A percentile compares a stretch with the other conserved stretches of the same genome.
phyloP scores from a whole-genome alignment of 1,140 invertebrate genomes.

The Metaphire vulgaris region DNA sequence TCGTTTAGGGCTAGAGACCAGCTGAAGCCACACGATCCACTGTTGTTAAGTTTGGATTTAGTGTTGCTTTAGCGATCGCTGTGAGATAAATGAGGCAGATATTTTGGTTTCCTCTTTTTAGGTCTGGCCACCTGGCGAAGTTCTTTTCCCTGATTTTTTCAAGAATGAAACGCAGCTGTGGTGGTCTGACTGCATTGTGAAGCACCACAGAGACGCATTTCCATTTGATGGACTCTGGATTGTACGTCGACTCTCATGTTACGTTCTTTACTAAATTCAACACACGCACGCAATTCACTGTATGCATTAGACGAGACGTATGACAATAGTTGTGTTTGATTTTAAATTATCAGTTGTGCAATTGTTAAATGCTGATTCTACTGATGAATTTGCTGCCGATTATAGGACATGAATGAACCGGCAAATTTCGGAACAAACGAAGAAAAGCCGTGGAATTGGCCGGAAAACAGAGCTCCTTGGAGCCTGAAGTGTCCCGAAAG shows the following conservation, averaged over 20 bases:
- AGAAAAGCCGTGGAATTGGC: constrained; percentile 43
- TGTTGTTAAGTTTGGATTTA: too few relatives aligned
- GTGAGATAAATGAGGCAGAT: too few relatives aligned
- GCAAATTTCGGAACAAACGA: constrained; percentile 41
- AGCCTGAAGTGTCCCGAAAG: constrained; percentile 27
- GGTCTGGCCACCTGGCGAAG: constrained; percentile 38
- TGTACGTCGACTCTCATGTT: constrained; percentile 36
- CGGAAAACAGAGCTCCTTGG: constrained; percentile 35
- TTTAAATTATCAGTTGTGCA: too few relatives aligned
- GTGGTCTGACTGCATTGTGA: constrained; percentile 41
- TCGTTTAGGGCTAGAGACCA: not conserved
- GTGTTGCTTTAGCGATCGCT: too few relatives aligned
- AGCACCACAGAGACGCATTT: constrained; percentile 34
- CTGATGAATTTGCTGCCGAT: too few relatives aligned
- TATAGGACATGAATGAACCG: not conserved
- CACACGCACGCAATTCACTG: too few relatives aligned
- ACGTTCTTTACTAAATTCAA: too few relatives aligned
- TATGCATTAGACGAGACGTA: too few relatives aligned
- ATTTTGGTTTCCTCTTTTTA: not conserved
- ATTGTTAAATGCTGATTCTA: too few relatives aligned
- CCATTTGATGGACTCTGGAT: constrained; percentile 48
- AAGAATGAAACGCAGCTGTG: constrained; percentile 36
- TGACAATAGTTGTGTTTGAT: too few relatives aligned
- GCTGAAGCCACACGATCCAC: not conserved
- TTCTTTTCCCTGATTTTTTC: constrained; percentile 45